Evolutionary conservation across 2,888 invertebrate species (phyloP), one percentile per base, ranked within the genome.

Genomic region (Orchesella flavescens): DNA sequence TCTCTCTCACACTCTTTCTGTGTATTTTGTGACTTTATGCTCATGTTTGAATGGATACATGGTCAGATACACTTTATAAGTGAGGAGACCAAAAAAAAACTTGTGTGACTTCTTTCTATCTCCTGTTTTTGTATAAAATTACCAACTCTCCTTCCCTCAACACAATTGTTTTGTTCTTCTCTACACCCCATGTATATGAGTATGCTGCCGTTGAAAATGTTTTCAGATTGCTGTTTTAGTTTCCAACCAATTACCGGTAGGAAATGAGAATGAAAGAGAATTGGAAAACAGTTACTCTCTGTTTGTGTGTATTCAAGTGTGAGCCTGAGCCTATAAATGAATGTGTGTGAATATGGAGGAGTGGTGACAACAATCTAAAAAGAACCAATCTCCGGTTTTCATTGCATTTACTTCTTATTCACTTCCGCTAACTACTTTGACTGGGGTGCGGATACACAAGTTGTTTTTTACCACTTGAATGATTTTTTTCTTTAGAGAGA

Each of bases 201-300:
- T 12, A 12, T 49, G 49, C 49, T 53, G 53, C 2, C 34, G 34
- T 4, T 2, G 34, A 34, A 34, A 34, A 19, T n/a, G 44, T 34
- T 71, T 78, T 71, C 57, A 74, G 71, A 79, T 75, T 81, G 75
- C 69, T 53, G 63, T 71, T 75, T 71, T 63, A 71, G 71, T 63
- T 69, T 76, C 44, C 75, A 83, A 76, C 72, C 83, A 83, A 83
- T 83, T 83, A 76, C 83, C 83, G 76, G 83, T 65, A 76, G 76
- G 83, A 83, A 83, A 83, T 83, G 83, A 77, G 71, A 77, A 43
- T 63, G 53, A 53, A 63, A 61, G 74, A 12, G 71, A 23, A 44
- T 21, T 13, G 49, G 61, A 61, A 24, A 61, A 21, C 61, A 61
- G 23, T 69, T 69, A 17, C 46, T 19, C 46, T 34, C 17, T 2